These are phyloP conservation scores for Delphinapterus leucas DNA, from an alignment of 2,113 vertebrate species.

Conservation along the genomic window DNA sequence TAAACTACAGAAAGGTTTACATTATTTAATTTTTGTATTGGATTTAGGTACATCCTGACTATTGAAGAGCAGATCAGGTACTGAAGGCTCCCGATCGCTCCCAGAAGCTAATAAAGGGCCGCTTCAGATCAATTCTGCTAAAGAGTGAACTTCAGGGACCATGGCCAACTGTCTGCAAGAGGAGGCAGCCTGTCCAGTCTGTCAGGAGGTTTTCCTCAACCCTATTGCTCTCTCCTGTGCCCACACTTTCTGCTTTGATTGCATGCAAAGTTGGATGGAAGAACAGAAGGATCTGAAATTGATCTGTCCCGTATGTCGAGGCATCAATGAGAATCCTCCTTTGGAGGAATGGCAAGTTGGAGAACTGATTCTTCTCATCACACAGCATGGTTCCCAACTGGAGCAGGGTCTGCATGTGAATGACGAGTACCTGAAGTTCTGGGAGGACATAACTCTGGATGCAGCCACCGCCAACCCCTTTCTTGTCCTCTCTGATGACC, in stretches of 20 bases:
- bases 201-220: background rate
- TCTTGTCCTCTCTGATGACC: background rate
- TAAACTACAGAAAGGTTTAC: background rate
- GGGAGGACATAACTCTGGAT: background rate
- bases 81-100: background rate
- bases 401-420: fast-evolving
- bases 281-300: fast-evolving
- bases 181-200: background rate
- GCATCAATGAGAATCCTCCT: fast-evolving
- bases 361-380: background rate
- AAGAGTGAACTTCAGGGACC: background rate
- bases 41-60: background rate
- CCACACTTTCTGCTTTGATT: background rate
- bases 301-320: background rate
- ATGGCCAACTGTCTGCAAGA: background rate
- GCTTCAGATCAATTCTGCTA: background rate
- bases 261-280: background rate
- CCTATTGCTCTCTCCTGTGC: background rate
- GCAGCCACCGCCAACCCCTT: background rate
- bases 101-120: background rate
- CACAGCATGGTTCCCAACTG: background rate
- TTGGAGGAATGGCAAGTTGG: background rate
- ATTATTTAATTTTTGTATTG: background rate
- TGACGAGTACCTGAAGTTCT: background rate
- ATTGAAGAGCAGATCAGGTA: background rate